These are phyloP conservation scores for Sternotherus odoratus DNA, from an alignment of 2,797 vertebrate species.

Conservation along the genomic window DNA sequence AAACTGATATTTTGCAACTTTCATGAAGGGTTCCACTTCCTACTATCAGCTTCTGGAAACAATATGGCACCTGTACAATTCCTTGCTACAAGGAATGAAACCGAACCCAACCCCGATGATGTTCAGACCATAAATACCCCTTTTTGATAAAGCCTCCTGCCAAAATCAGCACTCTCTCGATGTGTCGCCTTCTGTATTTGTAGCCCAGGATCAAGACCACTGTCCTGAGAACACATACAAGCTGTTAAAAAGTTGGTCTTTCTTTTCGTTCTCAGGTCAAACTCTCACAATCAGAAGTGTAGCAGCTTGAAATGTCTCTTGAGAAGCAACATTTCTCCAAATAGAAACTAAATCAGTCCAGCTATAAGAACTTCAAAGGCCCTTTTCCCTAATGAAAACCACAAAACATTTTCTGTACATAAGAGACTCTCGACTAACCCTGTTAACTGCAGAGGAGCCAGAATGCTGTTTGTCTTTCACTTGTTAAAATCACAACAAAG, in stretches of 20 bases:
- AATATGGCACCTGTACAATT: not conserved
- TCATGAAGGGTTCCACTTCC: not conserved
- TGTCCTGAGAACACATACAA: not conserved
- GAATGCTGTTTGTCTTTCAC: not conserved
- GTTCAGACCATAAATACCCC: accelerated
- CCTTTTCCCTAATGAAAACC: not conserved
- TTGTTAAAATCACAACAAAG: not conserved
- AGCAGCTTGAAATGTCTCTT: not conserved
- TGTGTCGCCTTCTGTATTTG: not conserved
- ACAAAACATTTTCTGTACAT: not conserved
- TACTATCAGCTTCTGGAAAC: not conserved
- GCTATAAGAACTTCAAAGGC: not conserved
- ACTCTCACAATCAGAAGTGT: not conserved
- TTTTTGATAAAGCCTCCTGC: not conserved
- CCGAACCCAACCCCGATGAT: not conserved
- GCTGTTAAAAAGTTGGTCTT: not conserved
- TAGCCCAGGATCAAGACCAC: not conserved
- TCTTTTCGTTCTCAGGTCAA: not conserved
- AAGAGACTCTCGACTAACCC: not conserved
- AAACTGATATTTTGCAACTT: not conserved
- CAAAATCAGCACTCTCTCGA: not conserved
- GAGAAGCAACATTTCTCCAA: not conserved
- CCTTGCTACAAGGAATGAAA: not conserved
- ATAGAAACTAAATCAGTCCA: not conserved
- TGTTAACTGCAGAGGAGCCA: not conserved